Evolutionary conservation across 2,113 vertebrate genomes (phyloP), one percentile per base, ranked within the genome.

Genomic region (Myodes glareolus): DNA sequence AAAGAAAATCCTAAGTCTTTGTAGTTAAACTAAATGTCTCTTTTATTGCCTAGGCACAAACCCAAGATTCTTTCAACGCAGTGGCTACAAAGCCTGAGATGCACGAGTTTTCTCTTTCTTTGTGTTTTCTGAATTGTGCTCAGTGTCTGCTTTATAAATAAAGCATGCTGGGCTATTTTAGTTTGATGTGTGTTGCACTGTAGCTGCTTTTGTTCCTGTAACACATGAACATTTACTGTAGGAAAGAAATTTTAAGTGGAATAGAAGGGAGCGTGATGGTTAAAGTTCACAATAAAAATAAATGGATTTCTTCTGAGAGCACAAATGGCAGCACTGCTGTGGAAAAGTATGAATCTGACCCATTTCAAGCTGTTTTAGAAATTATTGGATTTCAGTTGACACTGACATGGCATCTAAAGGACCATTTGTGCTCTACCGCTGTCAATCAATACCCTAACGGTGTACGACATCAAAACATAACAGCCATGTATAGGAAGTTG

Each of bases 201-300:
- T 61, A 78, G 78, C 93, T 93, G 42, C 88, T 93, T 96, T 98
- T 96, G 93, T 61, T 96, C 93, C 90, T 96, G 50, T 90, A 93
- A 92, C 67, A 88, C 63, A 27, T 97, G 63, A 94, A 23, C 92
- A 95, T 94, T 97, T 94, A 88, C 80, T 94, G 11, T 88, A 75
- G 80, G 47, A 95, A 95, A 95, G 36, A 68, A 89, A 85, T 95
- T 97, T 88, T 65, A 97, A 92, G 91, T 94, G 70, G 97, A 97
- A 97, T 70, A 78, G 63, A 96, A 19, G 45, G 45, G 9, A 88
- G 90, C 94, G 14, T 52, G 73, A 58, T 82, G 89, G 68, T 90
- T 93, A 87, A 78, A 88, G 63, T 89, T 82, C 82, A 85, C 12
- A 55, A 90, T 52, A 93, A 92, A 92, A 96, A 95, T 94, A 94